Base-by-base conservation (phyloP, 2,888 invertebrate genomes). In the Eupithecia abbreviata region DNA sequence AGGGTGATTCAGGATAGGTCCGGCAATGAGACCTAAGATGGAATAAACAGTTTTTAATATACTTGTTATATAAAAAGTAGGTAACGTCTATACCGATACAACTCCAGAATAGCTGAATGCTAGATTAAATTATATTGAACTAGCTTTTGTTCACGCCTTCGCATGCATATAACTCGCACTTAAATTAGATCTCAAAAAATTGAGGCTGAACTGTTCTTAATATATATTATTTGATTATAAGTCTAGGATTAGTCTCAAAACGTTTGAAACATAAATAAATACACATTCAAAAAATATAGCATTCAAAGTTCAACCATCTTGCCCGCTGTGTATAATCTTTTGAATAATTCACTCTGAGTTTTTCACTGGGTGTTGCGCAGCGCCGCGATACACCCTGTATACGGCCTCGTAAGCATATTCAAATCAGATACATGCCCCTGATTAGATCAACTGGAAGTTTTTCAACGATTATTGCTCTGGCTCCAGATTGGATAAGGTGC, bases 361-460 rank as follows among this genome's bases (percentile, higher is more conserved):
- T 58, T 58, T 58, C 3, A 3, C 58, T 18, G 4, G 62, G 62
- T 62, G 3, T 62, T 30, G 12, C 30, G 2, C 62, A 30, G 3
- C 9, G 62, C 62, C 62, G 30, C 62, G 62, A 12, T 10, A 41
- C 75, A 62, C 43, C 76, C 72, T 72, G 76, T 74, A 55, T 47
- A 45, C 49, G 51, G 66, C 69, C 77, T 76, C 77, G 73, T 76
- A 78, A 77, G 77, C 77, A 77, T 82, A 82, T 82, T 82, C 80
- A 82, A 82, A 82, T 82, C 80, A 81, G 80, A 72, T 79, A 82
- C 82, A 82, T 80, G 80, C 72, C 68, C 77, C 76, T 82, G 81
- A 82, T 82, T 80, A 81, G 74, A 74, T 55, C 67, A 73, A 71
- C 77, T 69, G 70, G 68, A 65, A 74, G 58, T 79, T 77, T 82